Evolutionary conservation across 2,113 vertebrate species (phyloP), one percentile per base, ranked within the genome.

Genomic region (Meles meles): DNA sequence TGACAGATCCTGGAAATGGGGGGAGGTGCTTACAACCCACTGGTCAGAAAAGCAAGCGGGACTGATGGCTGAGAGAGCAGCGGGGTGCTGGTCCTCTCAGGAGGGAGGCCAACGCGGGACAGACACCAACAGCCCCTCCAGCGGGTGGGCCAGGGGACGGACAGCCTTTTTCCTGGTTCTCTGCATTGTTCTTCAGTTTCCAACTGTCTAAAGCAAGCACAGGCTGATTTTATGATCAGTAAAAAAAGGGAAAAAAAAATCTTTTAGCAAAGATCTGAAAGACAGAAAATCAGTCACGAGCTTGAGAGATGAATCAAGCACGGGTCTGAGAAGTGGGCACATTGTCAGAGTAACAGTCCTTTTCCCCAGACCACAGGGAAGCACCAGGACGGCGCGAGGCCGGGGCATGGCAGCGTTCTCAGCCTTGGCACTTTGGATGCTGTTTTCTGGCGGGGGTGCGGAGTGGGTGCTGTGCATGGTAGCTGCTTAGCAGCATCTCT

Each of bases 11-110:
- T 2, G 47, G 65, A 4, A 57, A 49, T 2, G 12, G 0, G 20
- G 37, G 18, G 82, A 69, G 39, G 37, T 0, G 3, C 86, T 61
- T 3, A 13, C 0, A 42, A 20, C 10, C 37, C 20, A 0, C 5
- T 0, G 15, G 18, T 15, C 27, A 20, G 44, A 25, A 71, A 59
- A n/a, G 31, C 2, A 55, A 37, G 83, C 31, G n/a, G 57, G 29
- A 31, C 0, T 9, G 44, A 37, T 0, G 1, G 27, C 44, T 6
- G 49, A 12, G 6, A 1, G 2, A 3, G 4, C 29, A 1, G 0
- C 0, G 12, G 6, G 18, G 17, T 20, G 44, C 59, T 39, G 6
- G 1, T 57, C 23, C 2, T 13, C 25, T 49, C 13, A 17, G 31
- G 23, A 69, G 15, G 3, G 42, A 39, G 57, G 42, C 39, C 25